These are phyloP conservation scores for Sylvia borin DNA, from an alignment of 2,797 vertebrate genomes.

Conservation along the genomic window DNA sequence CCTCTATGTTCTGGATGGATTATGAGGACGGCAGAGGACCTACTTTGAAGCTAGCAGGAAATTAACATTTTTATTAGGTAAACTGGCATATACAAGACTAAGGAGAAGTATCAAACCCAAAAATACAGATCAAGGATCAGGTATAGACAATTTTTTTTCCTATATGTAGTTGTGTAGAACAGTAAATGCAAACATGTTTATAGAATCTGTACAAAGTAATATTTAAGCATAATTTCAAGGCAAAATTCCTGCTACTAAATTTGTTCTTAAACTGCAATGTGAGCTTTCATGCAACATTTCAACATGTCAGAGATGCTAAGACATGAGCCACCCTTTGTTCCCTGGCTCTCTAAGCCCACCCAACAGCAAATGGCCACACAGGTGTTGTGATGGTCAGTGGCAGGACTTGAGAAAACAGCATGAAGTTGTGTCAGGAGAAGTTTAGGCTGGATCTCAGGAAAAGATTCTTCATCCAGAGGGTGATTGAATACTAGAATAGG, in stretches of 20 bases:
- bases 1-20: neutral
- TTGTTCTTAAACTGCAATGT: neutral
- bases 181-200: neutral
- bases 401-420: neutral
- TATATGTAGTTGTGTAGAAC: fast-evolving
- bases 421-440: neutral
- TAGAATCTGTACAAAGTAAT: neutral
- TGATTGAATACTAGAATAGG: neutral
- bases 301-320: neutral
- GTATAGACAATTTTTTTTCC: neutral
- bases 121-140: neutral
- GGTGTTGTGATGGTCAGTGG: neutral
- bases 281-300: neutral
- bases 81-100: neutral
- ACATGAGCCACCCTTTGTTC: neutral
- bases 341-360: neutral
- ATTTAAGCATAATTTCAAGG: neutral
- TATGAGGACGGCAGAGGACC: neutral
- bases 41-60: neutral
- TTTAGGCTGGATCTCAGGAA: neutral
- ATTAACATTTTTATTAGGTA: neutral
- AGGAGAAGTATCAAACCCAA: neutral
- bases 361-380: neutral
- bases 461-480: neutral
- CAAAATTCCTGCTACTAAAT: neutral